A percentile compares a stretch with the other conserved stretches of the same genome.
Evolutionary conservation across 2,113 vertebrate species (phyloP).

Genomic region (Tetraodon nigroviridis): DNA sequence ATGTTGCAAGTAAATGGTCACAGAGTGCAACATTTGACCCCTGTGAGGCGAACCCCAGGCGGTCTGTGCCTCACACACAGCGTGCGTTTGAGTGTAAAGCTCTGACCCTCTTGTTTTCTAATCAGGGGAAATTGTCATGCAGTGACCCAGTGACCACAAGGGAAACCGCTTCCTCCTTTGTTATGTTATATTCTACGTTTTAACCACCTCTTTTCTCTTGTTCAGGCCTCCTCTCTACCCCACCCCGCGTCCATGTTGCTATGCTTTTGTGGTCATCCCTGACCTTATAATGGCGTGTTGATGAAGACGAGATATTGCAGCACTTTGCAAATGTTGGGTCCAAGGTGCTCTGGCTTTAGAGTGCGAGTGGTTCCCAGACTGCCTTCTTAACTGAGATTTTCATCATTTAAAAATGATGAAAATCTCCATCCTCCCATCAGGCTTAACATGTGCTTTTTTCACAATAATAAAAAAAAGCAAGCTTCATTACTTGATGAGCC

Average conservation of each 20-base stretch:
- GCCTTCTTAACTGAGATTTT: too few relatives aligned
- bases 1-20: slow-evolving; percentile 1
- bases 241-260: slow-evolving; percentile 41
- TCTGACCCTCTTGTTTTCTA: slow-evolving; percentile 68
- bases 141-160: slow-evolving; percentile 64
- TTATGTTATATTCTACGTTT: slow-evolving; percentile 60
- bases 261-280: slow-evolving; percentile 24
- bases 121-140: slow-evolving; percentile 64
- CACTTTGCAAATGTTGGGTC: slow-evolving; percentile 38
- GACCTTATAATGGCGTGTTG: slow-evolving; percentile 46
- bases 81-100: slow-evolving; percentile 54
- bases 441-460: too few relatives aligned
- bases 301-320: slow-evolving; percentile 51
- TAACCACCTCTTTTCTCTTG: slow-evolving; percentile 55
- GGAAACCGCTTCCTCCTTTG: slow-evolving; percentile 68
- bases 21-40: slow-evolving; percentile 49
- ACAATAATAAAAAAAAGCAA: too few relatives aligned
- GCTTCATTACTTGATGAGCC: too few relatives aligned
- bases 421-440: too few relatives aligned
- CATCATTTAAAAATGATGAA: too few relatives aligned
- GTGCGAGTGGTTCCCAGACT: slow-evolving; percentile 24
- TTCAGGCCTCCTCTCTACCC: slow-evolving; percentile 32
- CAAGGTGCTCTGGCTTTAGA: slow-evolving; percentile 46
- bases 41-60: slow-evolving; percentile 39
- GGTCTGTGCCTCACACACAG: slow-evolving; percentile 53